These are phyloP conservation scores for Strigamia crassipes DNA, from an alignment of 2,888 invertebrate species.

Conservation along the genomic window DNA sequence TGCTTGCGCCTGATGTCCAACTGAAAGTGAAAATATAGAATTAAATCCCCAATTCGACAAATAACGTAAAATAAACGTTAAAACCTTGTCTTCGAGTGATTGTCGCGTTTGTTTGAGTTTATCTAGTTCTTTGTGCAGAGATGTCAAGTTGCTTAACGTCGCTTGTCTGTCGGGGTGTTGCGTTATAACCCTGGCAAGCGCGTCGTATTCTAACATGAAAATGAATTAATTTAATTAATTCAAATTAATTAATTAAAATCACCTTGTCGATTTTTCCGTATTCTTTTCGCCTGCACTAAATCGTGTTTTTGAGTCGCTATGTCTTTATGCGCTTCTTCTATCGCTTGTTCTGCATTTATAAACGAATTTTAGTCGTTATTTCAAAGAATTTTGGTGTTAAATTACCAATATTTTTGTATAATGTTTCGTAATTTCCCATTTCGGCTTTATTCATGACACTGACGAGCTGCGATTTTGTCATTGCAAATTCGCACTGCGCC, in stretches of 20 bases:
- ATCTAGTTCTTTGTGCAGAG: conserved; percentile 74
- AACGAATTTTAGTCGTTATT: background rate
- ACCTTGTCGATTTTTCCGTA: conserved; percentile 76
- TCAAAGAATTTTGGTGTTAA: background rate
- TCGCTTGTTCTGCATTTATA: conserved; percentile 68
- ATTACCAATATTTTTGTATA: conserved; percentile 71
- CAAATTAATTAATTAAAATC: background rate
- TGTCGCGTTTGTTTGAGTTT: conserved; percentile 63
- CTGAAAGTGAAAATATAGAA: conserved; percentile 56
- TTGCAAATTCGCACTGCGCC: conserved; percentile 85
- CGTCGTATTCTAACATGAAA: conserved; percentile 79
- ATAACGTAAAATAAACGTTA: background rate
- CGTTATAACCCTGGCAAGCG: conserved; percentile 85
- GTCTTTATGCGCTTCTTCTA: conserved; percentile 76
- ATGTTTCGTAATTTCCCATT: conserved; percentile 76
- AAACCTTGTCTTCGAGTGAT: conserved; percentile 48
- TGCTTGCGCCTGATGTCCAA: conserved; percentile 84
- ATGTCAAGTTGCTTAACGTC: conserved; percentile 65
- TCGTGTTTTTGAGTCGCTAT: conserved; percentile 82
- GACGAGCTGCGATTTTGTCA: conserved; percentile 78
- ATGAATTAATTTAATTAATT: background rate
- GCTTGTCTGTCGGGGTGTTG: conserved; percentile 87
- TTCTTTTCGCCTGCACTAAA: conserved; percentile 78
- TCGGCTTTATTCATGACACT: conserved; percentile 83
- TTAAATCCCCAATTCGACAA: background rate